These are phyloP conservation scores for Otus sunia DNA, from an alignment of 2,113 vertebrate genomes.

Conservation along the genomic window DNA sequence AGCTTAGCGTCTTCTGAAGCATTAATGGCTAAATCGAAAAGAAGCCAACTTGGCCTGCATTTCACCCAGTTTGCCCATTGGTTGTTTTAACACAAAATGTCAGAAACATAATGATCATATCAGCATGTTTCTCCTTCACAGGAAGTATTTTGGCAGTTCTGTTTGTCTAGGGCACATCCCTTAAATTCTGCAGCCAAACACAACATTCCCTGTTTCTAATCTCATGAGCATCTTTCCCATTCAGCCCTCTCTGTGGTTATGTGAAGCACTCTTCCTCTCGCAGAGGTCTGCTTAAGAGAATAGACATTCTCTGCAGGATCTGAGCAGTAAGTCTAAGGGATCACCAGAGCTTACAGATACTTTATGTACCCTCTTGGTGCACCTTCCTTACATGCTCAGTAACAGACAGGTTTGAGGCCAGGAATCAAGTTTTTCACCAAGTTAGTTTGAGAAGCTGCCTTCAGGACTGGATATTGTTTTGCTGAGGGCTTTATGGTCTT, in stretches of 20 bases:
- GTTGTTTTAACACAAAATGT: background rate
- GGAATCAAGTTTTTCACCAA: background rate
- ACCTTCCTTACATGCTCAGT: background rate
- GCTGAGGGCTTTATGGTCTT: background rate
- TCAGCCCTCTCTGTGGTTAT: background rate
- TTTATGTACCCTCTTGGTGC: background rate
- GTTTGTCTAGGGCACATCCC: background rate
- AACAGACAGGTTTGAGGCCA: background rate
- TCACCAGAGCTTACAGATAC: background rate
- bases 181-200: background rate
- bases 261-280: background rate
- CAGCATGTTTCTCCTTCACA: background rate
- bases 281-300: background rate
- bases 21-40: background rate
- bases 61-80: background rate
- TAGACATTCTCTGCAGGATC: background rate
- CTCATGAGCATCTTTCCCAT: background rate
- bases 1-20: background rate
- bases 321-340: background rate
- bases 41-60: background rate
- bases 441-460: background rate
- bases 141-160: background rate
- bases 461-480: background rate
- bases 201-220: background rate
- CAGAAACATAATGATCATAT: background rate